These are phyloP conservation scores for Palythoa grandis DNA, from an alignment of 92 coral and sea anemone species.

Conservation along the genomic window DNA sequence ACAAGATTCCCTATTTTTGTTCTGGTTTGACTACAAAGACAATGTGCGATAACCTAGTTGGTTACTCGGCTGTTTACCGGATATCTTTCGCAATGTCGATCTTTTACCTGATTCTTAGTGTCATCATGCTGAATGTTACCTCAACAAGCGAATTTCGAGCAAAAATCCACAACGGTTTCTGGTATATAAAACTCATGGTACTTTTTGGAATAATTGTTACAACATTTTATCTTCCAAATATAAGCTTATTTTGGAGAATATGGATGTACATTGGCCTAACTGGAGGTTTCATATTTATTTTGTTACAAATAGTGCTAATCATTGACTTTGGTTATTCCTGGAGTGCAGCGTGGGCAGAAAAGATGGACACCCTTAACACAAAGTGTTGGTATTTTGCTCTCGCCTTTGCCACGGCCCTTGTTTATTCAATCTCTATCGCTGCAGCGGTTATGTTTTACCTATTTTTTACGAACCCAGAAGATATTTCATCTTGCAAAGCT, in stretches of 20 bases:
- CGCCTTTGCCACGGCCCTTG: conserved; percentile 89
- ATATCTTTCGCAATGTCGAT: conserved; percentile 83
- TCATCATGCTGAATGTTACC: conserved; percentile 77
- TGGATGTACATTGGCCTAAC: conserved; percentile 97
- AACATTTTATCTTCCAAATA: conserved; percentile 80
- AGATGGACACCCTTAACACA: conserved; percentile 89
- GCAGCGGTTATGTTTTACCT: conserved; percentile 87
- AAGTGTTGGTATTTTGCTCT: conserved; percentile 92
- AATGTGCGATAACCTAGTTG: conserved; percentile 90
- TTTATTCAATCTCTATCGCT: conserved; percentile 83
- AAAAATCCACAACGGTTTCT: conserved; percentile 88
- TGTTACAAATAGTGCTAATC: conserved; percentile 85
- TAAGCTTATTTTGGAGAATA: conserved; percentile 69
- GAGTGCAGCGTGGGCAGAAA: conserved; percentile 98
- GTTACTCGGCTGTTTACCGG: conserved; percentile 96
- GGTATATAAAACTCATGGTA: conserved; percentile 88
- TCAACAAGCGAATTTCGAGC: conserved; percentile 91
- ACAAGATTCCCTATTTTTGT: conserved; percentile 92
- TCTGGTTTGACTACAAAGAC: conserved; percentile 69
- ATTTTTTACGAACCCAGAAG: conserved; percentile 84
- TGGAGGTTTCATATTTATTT: conserved; percentile 89
- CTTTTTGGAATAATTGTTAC: conserved; percentile 70
- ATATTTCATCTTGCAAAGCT: conserved; percentile 87
- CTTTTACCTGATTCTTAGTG: conserved; percentile 69
- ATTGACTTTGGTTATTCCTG: conserved; percentile 97